A percentile compares a stretch with the other conserved stretches of the same genome.
Evolutionary conservation across 2,113 vertebrate genomes (phyloP).

Genomic region (Psammodynastes pulverulentus): DNA sequence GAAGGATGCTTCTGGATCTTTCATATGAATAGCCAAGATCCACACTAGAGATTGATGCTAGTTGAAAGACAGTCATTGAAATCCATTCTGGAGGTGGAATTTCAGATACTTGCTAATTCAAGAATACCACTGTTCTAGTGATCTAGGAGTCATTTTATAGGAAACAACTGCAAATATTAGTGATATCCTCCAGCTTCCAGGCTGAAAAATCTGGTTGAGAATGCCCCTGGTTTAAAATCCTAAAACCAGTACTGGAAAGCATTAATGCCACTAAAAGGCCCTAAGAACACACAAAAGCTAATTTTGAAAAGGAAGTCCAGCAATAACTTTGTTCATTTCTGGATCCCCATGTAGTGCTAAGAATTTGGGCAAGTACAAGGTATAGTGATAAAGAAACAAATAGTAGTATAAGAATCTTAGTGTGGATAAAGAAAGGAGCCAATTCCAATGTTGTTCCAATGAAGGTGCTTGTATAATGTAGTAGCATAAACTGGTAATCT

Average conservation of each 20-base stretch:
- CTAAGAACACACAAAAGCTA: background rate
- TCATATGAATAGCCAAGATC: background rate
- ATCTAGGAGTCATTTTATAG: background rate
- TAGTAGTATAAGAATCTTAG: background rate
- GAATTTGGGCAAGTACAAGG: background rate
- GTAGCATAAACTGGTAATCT: background rate
- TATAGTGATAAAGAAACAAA: background rate
- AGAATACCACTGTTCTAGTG: background rate
- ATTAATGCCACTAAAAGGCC: background rate
- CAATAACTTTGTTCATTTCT: background rate
- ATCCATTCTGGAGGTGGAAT: background rate
- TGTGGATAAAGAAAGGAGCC: background rate
- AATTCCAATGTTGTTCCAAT: background rate
- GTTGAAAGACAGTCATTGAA: background rate
- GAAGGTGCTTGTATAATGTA: background rate
- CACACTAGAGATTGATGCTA: background rate
- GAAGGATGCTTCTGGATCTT: background rate
- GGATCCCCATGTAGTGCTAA: background rate
- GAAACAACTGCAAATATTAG: background rate
- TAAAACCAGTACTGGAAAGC: background rate
- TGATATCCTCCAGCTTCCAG: background rate
- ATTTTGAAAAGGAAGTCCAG: background rate
- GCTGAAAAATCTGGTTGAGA: background rate
- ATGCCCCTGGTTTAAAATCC: background rate
- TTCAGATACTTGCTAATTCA: background rate